phyloP scores from a whole-genome alignment of 1,140 invertebrate species.

The Drosophila bifasciata region DNA sequence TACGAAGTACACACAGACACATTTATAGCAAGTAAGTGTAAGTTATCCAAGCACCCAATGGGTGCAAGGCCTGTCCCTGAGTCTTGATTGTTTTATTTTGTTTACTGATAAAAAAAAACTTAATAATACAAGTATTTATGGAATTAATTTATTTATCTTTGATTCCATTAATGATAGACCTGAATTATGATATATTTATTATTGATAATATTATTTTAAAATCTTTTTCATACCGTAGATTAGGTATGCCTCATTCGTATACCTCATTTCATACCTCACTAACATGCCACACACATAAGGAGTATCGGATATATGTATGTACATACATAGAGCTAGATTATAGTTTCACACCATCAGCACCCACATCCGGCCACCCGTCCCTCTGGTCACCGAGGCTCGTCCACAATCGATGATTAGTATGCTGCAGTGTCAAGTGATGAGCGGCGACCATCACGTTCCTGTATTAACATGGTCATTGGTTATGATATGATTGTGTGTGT shows the following conservation, averaged over 20 bases:
- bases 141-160: no score
- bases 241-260: background rate
- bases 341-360: slow-evolving; percentile 18
- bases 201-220: no score
- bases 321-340: slow-evolving; percentile 6
- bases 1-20: no score
- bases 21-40: no score
- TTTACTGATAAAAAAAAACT: no score
- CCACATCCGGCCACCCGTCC: background rate
- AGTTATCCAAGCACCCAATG: no score
- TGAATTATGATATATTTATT: no score
- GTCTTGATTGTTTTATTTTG: no score
- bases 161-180: no score
- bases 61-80: no score
- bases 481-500: slow-evolving; percentile 46
- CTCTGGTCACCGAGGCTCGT: background rate
- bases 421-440: slow-evolving; percentile 44
- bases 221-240: no score
- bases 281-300: slow-evolving; percentile 8
- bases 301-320: slow-evolving; percentile 16
- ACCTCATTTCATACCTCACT: slow-evolving; percentile 26
- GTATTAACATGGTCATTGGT: slow-evolving; percentile 72
- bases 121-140: no score
- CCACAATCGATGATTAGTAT: slow-evolving; percentile 28
- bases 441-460: slow-evolving; percentile 39